Conservation (phyloP, 2,113 vertebrate species). For the Sclerurus mexicanus region DNA sequence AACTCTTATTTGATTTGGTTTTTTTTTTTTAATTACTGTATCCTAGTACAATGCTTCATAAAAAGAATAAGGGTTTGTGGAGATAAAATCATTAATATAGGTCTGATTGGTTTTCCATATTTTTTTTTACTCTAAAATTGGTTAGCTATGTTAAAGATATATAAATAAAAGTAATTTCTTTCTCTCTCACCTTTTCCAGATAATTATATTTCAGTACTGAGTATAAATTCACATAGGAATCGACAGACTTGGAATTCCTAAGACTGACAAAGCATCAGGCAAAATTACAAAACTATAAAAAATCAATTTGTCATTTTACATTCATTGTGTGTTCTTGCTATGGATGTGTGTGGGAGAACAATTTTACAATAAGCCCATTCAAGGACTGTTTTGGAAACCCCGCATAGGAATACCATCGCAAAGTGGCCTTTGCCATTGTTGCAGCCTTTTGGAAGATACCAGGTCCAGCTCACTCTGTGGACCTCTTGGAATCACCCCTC, state of each 20-base stretch:
- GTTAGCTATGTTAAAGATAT: background rate
- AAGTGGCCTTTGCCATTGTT: background rate
- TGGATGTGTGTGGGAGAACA: background rate
- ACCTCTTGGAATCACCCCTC: background rate
- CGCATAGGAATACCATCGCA: background rate
- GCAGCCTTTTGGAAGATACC: background rate
- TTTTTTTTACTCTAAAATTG: background rate
- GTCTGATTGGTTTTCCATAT: background rate
- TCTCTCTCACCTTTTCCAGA: background rate
- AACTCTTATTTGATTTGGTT: background rate
- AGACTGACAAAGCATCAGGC: background rate
- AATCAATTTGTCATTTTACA: background rate
- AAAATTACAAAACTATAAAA: background rate
- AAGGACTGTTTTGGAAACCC: background rate
- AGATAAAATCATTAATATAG: background rate
- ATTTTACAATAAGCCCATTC: background rate
- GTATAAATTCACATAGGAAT: background rate
- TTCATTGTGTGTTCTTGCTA: background rate
- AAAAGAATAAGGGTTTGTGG: background rate
- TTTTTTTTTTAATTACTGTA: background rate
- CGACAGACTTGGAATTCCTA: background rate
- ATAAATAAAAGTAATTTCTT: background rate
- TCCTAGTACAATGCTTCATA: background rate
- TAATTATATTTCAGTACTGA: background rate
- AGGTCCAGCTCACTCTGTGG: background rate